Evolutionary conservation across 1,140 invertebrate genomes (phyloP).

Genomic region (Drosophila eugracilis): DNA sequence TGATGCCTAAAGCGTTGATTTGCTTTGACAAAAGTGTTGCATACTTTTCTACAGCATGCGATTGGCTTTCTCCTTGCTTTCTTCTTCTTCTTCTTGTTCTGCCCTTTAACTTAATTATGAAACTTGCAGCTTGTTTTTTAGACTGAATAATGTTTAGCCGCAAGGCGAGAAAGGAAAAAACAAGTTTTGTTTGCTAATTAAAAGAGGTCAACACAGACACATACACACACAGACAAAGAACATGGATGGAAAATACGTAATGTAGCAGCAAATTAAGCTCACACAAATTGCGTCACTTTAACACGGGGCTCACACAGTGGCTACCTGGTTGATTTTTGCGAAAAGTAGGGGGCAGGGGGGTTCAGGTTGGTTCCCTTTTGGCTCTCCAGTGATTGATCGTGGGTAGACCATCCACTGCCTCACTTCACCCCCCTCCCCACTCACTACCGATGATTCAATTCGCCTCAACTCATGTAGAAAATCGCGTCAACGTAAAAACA

Average conservation of each 20-base stretch:
- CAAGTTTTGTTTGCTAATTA: conserved; percentile 25
- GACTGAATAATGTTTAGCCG: conserved; percentile 1
- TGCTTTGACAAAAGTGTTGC: conserved; percentile 8
- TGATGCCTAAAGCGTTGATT: conserved; percentile 7
- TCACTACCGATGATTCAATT: conserved; percentile 53
- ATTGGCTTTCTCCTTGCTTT: neutral
- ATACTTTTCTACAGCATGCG: conserved; percentile 2
- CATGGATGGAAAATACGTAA: neutral
- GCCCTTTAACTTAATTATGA: conserved; percentile 13
- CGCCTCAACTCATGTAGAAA: conserved; percentile 66
- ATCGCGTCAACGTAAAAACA: conserved; percentile 60
- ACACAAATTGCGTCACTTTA: conserved; percentile 23
- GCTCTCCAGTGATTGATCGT: conserved; percentile 17
- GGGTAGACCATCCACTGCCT: neutral
- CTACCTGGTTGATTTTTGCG: conserved; percentile 6
- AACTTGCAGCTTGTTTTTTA: conserved; percentile 4
- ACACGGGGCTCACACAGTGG: conserved; percentile 1
- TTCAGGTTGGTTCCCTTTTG: neutral
- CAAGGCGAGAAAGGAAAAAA: neutral
- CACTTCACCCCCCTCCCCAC: neutral
- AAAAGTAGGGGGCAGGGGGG: conserved; percentile 2
- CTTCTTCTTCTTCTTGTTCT: neutral
- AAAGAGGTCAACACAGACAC: conserved; percentile 32
- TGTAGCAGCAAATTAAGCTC: conserved; percentile 21
- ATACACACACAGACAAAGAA: neutral